Percentiles rank a stretch among this genome's conserved stretches.
Evolutionary conservation across 1,140 invertebrate species (phyloP).

Genomic region (Habropoda laboriosa): DNA sequence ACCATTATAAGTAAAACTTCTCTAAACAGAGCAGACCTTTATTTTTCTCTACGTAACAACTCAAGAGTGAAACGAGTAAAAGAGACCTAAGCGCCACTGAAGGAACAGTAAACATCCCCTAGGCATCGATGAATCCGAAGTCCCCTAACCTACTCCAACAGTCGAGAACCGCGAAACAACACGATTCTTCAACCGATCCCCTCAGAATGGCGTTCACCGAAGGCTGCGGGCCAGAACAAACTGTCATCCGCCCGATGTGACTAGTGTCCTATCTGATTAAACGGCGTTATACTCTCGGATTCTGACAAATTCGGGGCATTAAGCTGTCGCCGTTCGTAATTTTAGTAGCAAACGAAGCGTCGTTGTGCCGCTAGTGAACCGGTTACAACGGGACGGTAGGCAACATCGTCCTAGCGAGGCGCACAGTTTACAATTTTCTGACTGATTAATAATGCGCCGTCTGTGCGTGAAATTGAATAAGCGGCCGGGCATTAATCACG

Average conservation of each 20-base stretch:
- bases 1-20: too few relatives aligned
- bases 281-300: not conserved
- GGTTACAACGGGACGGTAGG: not conserved
- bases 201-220: not conserved
- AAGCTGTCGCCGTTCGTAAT: slow-evolving; percentile 33
- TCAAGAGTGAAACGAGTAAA: too few relatives aligned
- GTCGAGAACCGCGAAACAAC: not conserved
- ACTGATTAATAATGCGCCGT: slow-evolving; percentile 57
- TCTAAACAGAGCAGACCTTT: too few relatives aligned
- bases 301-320: slow-evolving; percentile 24
- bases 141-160: too few relatives aligned
- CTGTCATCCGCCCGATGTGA: not conserved
- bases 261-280: not conserved
- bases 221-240: not conserved
- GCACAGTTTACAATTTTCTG: slow-evolving; percentile 40
- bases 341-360: slow-evolving; percentile 15
- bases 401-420: not conserved
- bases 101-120: not conserved
- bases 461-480: slow-evolving; percentile 60
- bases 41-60: too few relatives aligned
- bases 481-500: slow-evolving; percentile 48
- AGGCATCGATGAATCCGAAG: not conserved
- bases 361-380: too few relatives aligned
- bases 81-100: too few relatives aligned
- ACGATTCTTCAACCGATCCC: not conserved